These are phyloP conservation scores for Botrylloides violaceus DNA, from an alignment of 23 tunicate species.

Conservation along the genomic window DNA sequence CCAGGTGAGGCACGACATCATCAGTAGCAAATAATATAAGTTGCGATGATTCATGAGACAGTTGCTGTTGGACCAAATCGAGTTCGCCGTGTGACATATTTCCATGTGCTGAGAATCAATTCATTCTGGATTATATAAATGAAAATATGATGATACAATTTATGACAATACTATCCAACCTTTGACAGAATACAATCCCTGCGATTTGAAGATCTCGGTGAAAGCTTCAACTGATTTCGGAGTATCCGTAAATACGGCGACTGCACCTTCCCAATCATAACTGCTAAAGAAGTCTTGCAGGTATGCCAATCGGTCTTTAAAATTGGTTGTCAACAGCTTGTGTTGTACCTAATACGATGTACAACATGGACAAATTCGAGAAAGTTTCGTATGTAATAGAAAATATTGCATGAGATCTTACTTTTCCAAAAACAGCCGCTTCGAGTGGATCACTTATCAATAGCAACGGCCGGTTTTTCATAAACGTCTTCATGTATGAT, in stretches of 20 bases:
- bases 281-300: background rate
- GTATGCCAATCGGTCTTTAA: background rate
- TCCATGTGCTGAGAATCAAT: conserved; percentile 9
- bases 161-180: too few relatives aligned
- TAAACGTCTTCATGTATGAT: conserved; percentile 39
- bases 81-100: conserved; percentile 22
- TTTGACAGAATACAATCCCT: background rate
- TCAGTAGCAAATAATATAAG: conserved; percentile 61
- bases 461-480: conserved; percentile 37
- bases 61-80: background rate
- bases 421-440: conserved; percentile 72
- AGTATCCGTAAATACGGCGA: background rate
- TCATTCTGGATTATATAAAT: too few relatives aligned
- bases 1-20: conserved; percentile 29
- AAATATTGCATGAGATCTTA: background rate
- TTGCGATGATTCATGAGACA: conserved; percentile 19
- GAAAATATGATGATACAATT: too few relatives aligned
- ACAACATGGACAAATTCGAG: too few relatives aligned
- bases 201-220: background rate
- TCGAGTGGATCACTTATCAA: conserved; percentile 68
- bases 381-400: too few relatives aligned
- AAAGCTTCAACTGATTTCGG: background rate
- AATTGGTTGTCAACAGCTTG: background rate
- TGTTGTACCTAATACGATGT: background rate
- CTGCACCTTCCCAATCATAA: background rate